Conservation (phyloP, 2,113 vertebrate species). For the Megaceryle maxima region DNA sequence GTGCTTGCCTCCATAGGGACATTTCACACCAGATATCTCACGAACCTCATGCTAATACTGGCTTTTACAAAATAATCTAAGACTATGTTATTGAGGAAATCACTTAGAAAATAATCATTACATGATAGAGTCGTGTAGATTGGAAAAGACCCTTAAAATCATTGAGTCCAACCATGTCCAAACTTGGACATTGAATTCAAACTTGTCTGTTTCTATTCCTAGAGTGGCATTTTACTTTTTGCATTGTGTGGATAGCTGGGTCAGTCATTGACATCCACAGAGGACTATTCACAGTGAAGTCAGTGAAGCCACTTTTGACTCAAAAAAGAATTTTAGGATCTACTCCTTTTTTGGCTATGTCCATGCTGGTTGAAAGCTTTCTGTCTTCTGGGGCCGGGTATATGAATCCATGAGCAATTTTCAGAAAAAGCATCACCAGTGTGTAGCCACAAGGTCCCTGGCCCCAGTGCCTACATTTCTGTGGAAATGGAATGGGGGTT, state of each 20-base stretch:
- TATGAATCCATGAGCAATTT: not conserved
- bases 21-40: not conserved
- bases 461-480: not conserved
- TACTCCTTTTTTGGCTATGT: not conserved
- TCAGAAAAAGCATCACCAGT: rapidly evolving
- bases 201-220: not conserved
- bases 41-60: not conserved
- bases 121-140: not conserved
- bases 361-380: not conserved
- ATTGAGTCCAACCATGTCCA: not conserved
- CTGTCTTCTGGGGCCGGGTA: not conserved
- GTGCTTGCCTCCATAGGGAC: not conserved
- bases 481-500: not conserved
- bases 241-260: not conserved
- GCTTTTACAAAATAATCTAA: not conserved
- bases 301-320: not conserved
- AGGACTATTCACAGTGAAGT: not conserved
- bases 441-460: not conserved
- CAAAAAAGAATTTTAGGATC: not conserved
- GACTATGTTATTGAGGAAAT: not conserved
- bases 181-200: not conserved
- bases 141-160: not conserved
- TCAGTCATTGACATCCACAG: not conserved
- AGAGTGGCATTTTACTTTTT: not conserved
- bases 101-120: not conserved